A percentile compares a stretch with the other conserved stretches of the same genome.
Evolutionary conservation across 2,888 invertebrate species (phyloP).

Genomic region (Pyrrhia umbra): DNA sequence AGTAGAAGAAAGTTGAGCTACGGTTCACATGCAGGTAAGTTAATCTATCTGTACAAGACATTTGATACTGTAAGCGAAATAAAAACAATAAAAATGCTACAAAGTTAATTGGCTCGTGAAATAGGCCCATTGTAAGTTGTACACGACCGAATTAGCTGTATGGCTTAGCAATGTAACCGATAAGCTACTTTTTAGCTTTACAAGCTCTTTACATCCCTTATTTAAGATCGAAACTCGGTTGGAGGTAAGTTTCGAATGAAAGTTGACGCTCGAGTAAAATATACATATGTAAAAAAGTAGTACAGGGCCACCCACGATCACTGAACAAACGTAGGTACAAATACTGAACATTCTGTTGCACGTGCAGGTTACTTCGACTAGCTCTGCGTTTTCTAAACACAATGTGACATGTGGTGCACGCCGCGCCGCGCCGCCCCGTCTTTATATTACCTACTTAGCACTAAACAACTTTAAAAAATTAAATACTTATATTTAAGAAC

Average conservation of each 20-base stretch:
- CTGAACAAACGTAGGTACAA: slow-evolving; percentile 65
- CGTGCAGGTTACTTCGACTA: slow-evolving; percentile 62
- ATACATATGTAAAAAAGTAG: slow-evolving; percentile 83
- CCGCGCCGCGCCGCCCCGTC: not conserved
- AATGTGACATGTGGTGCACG: slow-evolving; percentile 58
- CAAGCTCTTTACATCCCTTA: slow-evolving; percentile 64
- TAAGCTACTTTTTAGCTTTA: slow-evolving; percentile 73
- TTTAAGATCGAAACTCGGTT: slow-evolving; percentile 80
- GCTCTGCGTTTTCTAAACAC: slow-evolving; percentile 63
- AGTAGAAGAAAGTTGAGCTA: not conserved
- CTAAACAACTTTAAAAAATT: not conserved
- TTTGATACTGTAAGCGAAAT: slow-evolving; percentile 49
- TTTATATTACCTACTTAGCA: slow-evolving; percentile 32
- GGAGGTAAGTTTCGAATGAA: slow-evolving; percentile 70
- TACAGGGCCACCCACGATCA: slow-evolving; percentile 85
- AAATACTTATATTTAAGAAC: no score
- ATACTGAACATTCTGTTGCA: slow-evolving; percentile 66
- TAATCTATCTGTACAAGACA: slow-evolving; percentile 52
- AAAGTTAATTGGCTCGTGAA: slow-evolving; percentile 86
- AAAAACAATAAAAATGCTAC: slow-evolving; percentile 73
- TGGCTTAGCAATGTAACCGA: slow-evolving; percentile 80
- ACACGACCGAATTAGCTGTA: slow-evolving; percentile 83
- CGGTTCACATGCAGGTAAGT: not conserved
- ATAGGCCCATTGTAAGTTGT: slow-evolving; percentile 85
- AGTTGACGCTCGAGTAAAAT: slow-evolving; percentile 81